These are phyloP conservation scores for Apeira syringaria DNA, from an alignment of 2,888 invertebrate genomes.

Conservation along the genomic window DNA sequence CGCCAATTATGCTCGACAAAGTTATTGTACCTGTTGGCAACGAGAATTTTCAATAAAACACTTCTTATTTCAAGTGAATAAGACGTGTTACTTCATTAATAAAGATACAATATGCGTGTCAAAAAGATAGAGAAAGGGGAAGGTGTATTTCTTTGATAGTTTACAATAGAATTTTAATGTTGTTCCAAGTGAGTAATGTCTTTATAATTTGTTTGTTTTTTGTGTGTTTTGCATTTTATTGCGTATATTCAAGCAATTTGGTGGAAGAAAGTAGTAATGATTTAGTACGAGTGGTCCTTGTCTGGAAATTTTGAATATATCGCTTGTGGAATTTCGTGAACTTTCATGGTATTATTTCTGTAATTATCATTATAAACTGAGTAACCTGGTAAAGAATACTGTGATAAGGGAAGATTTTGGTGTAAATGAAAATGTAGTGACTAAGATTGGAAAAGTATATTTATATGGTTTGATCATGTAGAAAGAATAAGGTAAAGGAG, in stretches of 20 bases:
- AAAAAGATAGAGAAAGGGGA: conserved; percentile 57
- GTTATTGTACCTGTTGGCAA: conserved; percentile 26
- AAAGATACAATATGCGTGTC: neutral
- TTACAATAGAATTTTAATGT: conserved; percentile 74
- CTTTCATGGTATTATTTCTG: too few species aligned
- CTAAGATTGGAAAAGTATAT: too few species aligned
- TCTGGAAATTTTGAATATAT: too few species aligned
- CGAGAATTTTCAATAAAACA: conserved; percentile 21
- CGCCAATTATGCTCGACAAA: conserved; percentile 64
- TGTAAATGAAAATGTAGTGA: too few species aligned
- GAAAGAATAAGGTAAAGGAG: too few species aligned
- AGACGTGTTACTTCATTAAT: conserved; percentile 17
- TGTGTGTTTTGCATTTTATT: conserved; percentile 73
- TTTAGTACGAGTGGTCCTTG: too few species aligned
- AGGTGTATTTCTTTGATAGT: conserved; percentile 67
- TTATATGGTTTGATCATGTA: too few species aligned
- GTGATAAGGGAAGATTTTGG: too few species aligned
- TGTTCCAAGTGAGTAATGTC: conserved; percentile 62
- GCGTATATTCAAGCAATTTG: conserved; percentile 65
- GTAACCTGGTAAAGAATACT: too few species aligned
- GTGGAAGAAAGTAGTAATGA: conserved; percentile 26
- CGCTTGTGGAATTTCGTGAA: too few species aligned
- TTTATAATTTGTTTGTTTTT: conserved; percentile 81
- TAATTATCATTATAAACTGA: too few species aligned
- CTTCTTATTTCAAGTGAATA: conserved; percentile 25